Base-by-base conservation (phyloP, 2,797 vertebrate genomes). In the Melanotaenia pygmaea region DNA sequence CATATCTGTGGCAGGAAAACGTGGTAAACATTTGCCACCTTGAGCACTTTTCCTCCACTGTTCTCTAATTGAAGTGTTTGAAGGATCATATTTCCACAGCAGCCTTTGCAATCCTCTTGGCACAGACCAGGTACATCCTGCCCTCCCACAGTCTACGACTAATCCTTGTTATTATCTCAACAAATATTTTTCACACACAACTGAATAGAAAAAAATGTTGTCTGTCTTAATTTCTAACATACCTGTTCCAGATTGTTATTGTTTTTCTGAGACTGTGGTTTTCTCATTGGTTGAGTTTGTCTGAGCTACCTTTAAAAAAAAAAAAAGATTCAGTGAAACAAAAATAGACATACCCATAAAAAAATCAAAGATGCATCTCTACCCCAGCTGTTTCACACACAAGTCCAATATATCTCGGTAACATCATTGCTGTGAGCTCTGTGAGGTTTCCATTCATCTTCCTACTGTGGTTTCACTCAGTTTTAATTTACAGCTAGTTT, bases 201-300 rank as follows among this genome's bases (percentile, higher is more conserved):
- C 22, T 26, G 56, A 73, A 72, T 16, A 50, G 75, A 30, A 30
- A 74, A 24, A 28, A 80, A 87, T 89, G 91, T 58, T 4, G 51
- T 60, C 75, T 0, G 51, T 50, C 89, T 76, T 86, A 90, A 93
- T 94, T 90, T 85, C 57, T 63, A 11, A 45, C 86, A 88, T 92
- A 64, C 75, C 82, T 80, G 47, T 22, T 66, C 2, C 28, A 37
- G 30, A 58, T 63, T 3, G 72, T 74, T 76, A 54, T 50, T 54
- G 66, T 61, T 69, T 56, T 28, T 13, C 28, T 7, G 37, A 35
- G 22, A 0, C 37, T 13, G 56, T 13, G 11, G 10, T 13, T 26
- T 70, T 83, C 40, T 57, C n/a, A 69, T 69, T 56, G 67, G 68
- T 51, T 53, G 58, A n/a, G 68, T 79, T 77, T 64, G 57, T 35